phyloP scores from a whole-genome alignment of 2,888 invertebrate genomes.

The Rhopalosiphum nymphaeae region DNA sequence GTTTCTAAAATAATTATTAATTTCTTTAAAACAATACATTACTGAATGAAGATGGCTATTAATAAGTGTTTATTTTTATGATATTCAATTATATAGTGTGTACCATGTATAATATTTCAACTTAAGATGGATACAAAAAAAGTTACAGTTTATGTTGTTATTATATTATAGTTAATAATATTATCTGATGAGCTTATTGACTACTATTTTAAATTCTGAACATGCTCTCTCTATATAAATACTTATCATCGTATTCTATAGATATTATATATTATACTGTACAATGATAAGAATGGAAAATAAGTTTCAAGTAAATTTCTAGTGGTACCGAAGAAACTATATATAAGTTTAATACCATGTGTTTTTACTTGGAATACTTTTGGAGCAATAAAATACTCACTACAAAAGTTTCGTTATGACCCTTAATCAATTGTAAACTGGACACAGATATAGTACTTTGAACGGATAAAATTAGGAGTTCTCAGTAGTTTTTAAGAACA shows the following conservation, averaged over 20 bases:
- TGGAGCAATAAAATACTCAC: background rate
- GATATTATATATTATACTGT: background rate
- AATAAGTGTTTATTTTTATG: too few species aligned
- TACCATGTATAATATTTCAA: too few species aligned
- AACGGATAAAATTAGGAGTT: background rate
- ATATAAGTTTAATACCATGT: background rate
- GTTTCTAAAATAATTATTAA: too few species aligned
- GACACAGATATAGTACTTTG: background rate
- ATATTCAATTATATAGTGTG: too few species aligned
- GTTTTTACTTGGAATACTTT: background rate
- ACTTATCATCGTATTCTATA: background rate
- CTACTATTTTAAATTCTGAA: background rate
- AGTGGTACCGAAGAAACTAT: background rate
- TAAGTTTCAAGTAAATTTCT: background rate
- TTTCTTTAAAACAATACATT: too few species aligned
- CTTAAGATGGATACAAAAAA: too few species aligned
- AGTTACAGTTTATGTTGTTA: too few species aligned
- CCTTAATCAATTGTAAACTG: slow-evolving; percentile 17
- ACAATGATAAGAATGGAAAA: background rate
- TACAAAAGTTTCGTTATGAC: slow-evolving; percentile 4
- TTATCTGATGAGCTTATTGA: background rate
- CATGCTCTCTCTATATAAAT: background rate
- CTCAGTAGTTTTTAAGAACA: background rate
- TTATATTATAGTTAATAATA: background rate
- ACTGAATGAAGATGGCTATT: too few species aligned